phyloP scores from a whole-genome alignment of 2,113 vertebrate species.

The Silurus asotus region DNA sequence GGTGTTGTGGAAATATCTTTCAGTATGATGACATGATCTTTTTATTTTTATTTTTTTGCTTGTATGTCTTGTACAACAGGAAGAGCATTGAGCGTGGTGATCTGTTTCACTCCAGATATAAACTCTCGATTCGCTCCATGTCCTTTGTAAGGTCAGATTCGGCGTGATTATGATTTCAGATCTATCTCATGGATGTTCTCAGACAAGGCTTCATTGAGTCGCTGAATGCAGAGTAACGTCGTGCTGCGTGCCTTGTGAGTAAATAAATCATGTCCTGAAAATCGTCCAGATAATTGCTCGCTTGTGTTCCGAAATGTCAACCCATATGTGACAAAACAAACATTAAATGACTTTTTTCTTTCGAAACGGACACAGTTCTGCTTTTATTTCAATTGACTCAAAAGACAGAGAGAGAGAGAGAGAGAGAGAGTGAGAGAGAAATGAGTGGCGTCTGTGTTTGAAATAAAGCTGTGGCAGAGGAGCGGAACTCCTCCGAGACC shows the following conservation, averaged over 20 bases:
- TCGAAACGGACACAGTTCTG: neutral
- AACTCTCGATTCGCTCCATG: neutral
- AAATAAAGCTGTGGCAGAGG: slow-evolving; percentile 48
- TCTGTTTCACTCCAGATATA: neutral
- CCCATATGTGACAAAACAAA: neutral
- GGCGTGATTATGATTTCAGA: neutral
- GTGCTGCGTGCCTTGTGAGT: neutral
- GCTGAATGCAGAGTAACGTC: neutral
- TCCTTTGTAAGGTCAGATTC: neutral
- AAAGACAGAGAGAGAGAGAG: neutral
- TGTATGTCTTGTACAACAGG: too few relatives aligned
- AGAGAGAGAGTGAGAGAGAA: neutral
- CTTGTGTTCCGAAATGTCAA: neutral
- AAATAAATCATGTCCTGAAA: neutral
- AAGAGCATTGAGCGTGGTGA: too few relatives aligned
- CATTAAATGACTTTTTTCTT: neutral
- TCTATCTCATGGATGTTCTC: neutral
- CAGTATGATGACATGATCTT: too few relatives aligned
- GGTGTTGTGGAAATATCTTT: neutral
- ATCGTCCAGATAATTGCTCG: neutral
- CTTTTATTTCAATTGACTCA: slow-evolving; percentile 17
- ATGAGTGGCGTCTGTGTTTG: slow-evolving; percentile 26
- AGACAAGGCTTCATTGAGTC: neutral
- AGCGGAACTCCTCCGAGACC: slow-evolving; percentile 42
- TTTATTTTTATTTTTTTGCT: too few relatives aligned